Percentiles rank a stretch among this genome's conserved stretches.
phyloP scores from a whole-genome alignment of 2,888 invertebrate species.

The Malthinus flaveolus region DNA sequence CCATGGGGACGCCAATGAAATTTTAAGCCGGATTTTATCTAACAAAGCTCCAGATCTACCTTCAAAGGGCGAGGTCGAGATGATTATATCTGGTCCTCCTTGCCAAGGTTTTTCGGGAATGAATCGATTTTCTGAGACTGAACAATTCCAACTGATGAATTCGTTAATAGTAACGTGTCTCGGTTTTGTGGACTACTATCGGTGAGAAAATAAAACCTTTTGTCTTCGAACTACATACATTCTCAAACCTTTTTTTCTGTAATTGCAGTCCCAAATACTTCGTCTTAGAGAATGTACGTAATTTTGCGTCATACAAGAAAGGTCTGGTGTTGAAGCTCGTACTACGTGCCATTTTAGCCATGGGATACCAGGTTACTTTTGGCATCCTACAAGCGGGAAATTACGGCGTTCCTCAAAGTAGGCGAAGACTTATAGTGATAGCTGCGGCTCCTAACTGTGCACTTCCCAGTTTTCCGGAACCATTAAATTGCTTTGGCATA shows the following conservation, averaged over 20 bases:
- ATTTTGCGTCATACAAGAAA: conserved; percentile 81
- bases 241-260: background rate
- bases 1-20: conserved; percentile 76
- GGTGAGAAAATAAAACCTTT: conserved; percentile 53
- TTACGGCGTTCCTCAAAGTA: conserved; percentile 82
- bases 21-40: conserved; percentile 69
- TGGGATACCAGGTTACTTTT: conserved; percentile 88
- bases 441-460: conserved; percentile 80
- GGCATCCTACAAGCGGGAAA: conserved; percentile 85
- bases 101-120: conserved; percentile 90
- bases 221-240: no score
- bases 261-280: conserved; percentile 69
- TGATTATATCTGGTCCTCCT: conserved; percentile 84
- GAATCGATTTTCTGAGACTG: conserved; percentile 83
- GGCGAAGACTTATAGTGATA: conserved; percentile 72
- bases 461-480: conserved; percentile 77
- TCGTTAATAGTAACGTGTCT: conserved; percentile 80
- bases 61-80: conserved; percentile 77
- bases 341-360: conserved; percentile 72
- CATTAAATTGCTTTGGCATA: conserved; percentile 74
- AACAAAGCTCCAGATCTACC: conserved; percentile 61
- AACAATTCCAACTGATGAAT: conserved; percentile 84
- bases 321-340: conserved; percentile 81
- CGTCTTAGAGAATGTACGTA: conserved; percentile 82
- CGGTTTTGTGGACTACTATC: conserved; percentile 83